Evolutionary conservation across 2,113 vertebrate species (phyloP), one percentile per base, ranked within the genome.

Genomic region (human): DNA sequence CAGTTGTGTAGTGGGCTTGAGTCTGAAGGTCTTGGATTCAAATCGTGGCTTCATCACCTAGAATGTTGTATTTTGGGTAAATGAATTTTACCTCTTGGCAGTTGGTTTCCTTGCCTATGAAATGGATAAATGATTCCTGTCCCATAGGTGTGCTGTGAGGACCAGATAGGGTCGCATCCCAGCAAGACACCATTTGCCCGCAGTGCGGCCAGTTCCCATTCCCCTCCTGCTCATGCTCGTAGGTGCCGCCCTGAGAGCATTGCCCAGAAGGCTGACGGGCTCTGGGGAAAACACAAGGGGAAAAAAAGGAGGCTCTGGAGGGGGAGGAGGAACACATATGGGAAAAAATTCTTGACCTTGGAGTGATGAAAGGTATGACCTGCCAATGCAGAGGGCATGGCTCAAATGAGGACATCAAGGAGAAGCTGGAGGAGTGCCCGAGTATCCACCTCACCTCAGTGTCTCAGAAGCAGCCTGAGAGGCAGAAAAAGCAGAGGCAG

Each of bases 391-490:
- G 10, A 59, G 18, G 13, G 18, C 23, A 17, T 84, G 30, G 11
- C 66, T 40, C 48, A 8, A 50, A 30, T 16, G 99, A 99, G 30
- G 99, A 99, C 72, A 99, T 99, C 97, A 99, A 99, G 0, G 99
- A 99, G 99, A 99, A 99, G 95, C 99, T 99, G 0, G 99, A 99
- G 59, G 99, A 99, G 96, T 99, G 99, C 98, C 98, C 99, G 99
- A 99, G 89, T 99, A 99, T 97, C 99, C 99, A 99, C 99, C 98
- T 99, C 93, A 99, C 99, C 99, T 95, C 98, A 99, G 48, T 99
- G 99, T 99, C 99, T 4, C 99, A 99, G 97, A 99, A 98, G 94
- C 96, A 0, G 99, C 99, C 0, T 99, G 99, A 0, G 99, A 99
- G 92, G 97, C 97, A 3, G 98, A 98, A 59, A 98, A 98, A 17